phyloP scores from a whole-genome alignment of 2,888 invertebrate genomes.

The Portevinia maculata region DNA sequence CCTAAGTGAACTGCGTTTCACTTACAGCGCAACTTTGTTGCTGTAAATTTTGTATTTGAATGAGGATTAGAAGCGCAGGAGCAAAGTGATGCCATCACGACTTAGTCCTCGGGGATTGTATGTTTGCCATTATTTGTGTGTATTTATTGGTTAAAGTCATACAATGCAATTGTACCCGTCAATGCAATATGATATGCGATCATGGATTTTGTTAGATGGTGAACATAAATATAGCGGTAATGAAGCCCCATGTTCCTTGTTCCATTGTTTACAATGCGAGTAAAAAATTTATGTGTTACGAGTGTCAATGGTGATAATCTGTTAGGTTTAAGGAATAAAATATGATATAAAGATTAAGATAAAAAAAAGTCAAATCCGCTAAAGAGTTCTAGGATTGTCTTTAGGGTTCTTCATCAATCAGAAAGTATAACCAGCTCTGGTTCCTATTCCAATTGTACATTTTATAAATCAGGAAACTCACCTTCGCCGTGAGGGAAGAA shows the following conservation, averaged over 20 bases:
- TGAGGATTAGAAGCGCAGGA: slow-evolving; percentile 56
- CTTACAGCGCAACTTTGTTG: slow-evolving; percentile 45
- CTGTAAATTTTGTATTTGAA: slow-evolving; percentile 46
- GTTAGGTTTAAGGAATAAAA: background rate
- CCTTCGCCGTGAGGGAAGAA: too few species aligned
- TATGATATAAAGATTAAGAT: background rate
- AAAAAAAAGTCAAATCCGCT: too few species aligned
- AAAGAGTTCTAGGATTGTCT: too few species aligned
- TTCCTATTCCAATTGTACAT: too few species aligned
- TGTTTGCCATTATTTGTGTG: slow-evolving; percentile 58
- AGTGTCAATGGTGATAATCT: slow-evolving; percentile 1
- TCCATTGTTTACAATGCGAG: slow-evolving; percentile 25
- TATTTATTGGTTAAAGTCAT: slow-evolving; percentile 53
- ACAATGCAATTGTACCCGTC: slow-evolving; percentile 52
- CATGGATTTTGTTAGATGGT: slow-evolving; percentile 39
- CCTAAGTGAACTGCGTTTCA: slow-evolving; percentile 55
- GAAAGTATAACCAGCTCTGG: too few species aligned
- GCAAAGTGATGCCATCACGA: slow-evolving; percentile 68
- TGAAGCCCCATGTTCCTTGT: slow-evolving; percentile 4
- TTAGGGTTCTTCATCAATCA: too few species aligned
- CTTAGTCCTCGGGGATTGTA: slow-evolving; percentile 62
- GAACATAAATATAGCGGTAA: slow-evolving; percentile 36
- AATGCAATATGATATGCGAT: slow-evolving; percentile 52
- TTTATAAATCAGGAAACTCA: too few species aligned
- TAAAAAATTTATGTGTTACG: background rate